Evolutionary conservation across 2,888 invertebrate species (phyloP).

Genomic region (Caenorhabditis sp.): DNA sequence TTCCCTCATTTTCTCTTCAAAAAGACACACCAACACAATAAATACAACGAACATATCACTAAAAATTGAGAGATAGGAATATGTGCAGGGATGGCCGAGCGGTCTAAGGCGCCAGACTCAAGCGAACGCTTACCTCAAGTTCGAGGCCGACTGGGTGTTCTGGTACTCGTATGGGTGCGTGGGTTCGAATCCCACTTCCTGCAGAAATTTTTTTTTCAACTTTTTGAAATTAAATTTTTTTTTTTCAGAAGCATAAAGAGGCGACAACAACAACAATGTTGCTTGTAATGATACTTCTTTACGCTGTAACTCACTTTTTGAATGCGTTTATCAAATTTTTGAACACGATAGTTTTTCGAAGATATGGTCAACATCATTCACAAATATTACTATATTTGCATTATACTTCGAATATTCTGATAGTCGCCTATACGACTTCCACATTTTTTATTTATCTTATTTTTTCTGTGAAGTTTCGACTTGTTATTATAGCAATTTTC

Average conservation of each 20-base stretch:
- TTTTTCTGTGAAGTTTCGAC: constrained; percentile 34
- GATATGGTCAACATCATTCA: constrained; percentile 23
- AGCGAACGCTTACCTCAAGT: constrained; percentile 40
- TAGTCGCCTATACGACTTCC: constrained; percentile 25
- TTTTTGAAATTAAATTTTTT: not conserved
- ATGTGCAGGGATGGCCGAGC: constrained; percentile 73
- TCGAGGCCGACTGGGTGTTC: not conserved
- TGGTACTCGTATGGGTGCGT: not conserved
- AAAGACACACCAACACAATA: no score
- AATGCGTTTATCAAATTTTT: constrained; percentile 32
- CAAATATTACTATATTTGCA: constrained; percentile 5
- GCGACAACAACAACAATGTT: constrained; percentile 35
- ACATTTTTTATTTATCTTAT: constrained; percentile 37
- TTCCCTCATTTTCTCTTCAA: no score
- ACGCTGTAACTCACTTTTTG: constrained; percentile 28
- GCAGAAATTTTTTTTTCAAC: no score
- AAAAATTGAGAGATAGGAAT: no score
- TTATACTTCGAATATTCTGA: constrained; percentile 28
- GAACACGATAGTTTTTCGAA: constrained; percentile 22
- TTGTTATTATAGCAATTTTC: constrained; percentile 21
- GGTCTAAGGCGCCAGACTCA: constrained; percentile 73
- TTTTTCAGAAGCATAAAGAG: constrained; percentile 23
- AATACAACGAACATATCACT: not conserved
- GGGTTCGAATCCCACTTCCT: not conserved
- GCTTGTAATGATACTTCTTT: constrained; percentile 28